Evolutionary conservation across 2,888 invertebrate species (phyloP).

Genomic region (Melanophora roralis): DNA sequence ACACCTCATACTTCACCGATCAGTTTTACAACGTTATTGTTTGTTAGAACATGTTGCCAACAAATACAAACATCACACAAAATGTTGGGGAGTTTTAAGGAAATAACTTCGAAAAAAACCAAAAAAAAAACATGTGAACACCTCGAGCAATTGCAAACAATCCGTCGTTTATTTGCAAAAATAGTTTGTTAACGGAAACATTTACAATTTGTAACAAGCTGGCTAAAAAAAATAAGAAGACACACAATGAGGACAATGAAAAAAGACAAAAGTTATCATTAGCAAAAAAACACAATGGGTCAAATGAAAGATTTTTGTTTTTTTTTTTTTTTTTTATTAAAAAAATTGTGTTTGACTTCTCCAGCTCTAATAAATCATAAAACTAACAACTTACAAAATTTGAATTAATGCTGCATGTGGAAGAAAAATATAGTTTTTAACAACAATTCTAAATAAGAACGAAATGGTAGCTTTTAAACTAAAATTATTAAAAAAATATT

Average conservation of each 20-base stretch:
- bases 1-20: slow-evolving; percentile 34
- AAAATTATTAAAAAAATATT: too few relatives aligned
- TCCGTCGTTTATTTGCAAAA: slow-evolving; percentile 58
- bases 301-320: too few relatives aligned
- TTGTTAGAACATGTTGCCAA: slow-evolving; percentile 13
- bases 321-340: too few relatives aligned
- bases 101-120: slow-evolving; percentile 14
- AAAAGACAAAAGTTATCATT: slow-evolving; percentile 19
- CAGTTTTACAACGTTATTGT: slow-evolving; percentile 50
- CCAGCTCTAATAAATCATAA: too few relatives aligned
- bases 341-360: too few relatives aligned
- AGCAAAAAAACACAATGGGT: slow-evolving; percentile 25
- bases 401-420: too few relatives aligned
- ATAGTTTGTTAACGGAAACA: slow-evolving; percentile 60
- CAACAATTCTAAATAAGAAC: too few relatives aligned
- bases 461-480: too few relatives aligned
- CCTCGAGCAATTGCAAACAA: slow-evolving; percentile 60
- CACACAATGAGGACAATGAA: slow-evolving; percentile 7
- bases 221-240: not conserved
- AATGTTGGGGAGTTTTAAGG: slow-evolving; percentile 12
- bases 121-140: slow-evolving; percentile 35
- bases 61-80: slow-evolving; percentile 16
- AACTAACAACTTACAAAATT: too few relatives aligned
- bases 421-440: too few relatives aligned
- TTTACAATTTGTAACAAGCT: slow-evolving; percentile 52